These are phyloP conservation scores for Todus mexicanus DNA, from an alignment of 2,797 vertebrate genomes.

Conservation along the genomic window DNA sequence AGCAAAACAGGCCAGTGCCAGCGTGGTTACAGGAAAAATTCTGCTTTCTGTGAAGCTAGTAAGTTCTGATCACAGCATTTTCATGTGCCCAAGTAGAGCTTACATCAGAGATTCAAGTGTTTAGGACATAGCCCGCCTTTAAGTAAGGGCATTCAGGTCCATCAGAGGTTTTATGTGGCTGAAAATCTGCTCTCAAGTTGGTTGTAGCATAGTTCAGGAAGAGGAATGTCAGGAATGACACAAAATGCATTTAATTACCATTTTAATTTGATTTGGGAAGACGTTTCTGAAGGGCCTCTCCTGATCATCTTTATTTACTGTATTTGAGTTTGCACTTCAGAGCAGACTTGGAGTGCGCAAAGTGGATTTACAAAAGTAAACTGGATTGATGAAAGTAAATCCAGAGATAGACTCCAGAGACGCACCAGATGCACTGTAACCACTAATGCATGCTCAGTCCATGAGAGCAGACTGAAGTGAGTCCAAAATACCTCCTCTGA, in stretches of 20 bases:
- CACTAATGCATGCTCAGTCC: neutral
- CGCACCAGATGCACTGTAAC: neutral
- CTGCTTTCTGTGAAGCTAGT: neutral
- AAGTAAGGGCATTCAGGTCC: neutral
- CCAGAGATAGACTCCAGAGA: neutral
- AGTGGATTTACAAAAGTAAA: slow-evolving; percentile 36
- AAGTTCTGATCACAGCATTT: neutral
- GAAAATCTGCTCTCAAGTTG: neutral
- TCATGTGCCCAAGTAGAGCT: neutral
- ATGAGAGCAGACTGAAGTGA: neutral
- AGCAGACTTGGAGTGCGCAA: neutral
- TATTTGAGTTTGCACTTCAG: neutral
- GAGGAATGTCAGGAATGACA: neutral
- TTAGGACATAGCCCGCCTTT: neutral
- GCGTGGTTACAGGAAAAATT: neutral
- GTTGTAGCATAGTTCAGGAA: neutral
- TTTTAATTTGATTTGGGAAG: neutral
- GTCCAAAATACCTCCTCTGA: neutral
- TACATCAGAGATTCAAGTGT: neutral
- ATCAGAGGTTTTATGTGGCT: neutral
- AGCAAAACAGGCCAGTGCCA: neutral
- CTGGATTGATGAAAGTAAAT: slow-evolving; percentile 12
- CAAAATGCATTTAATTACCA: neutral
- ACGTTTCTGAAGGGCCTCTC: neutral
- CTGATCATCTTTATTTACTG: neutral